Evolutionary conservation across 2,797 vertebrate species (phyloP).

Genomic region (Molossus molossus): DNA sequence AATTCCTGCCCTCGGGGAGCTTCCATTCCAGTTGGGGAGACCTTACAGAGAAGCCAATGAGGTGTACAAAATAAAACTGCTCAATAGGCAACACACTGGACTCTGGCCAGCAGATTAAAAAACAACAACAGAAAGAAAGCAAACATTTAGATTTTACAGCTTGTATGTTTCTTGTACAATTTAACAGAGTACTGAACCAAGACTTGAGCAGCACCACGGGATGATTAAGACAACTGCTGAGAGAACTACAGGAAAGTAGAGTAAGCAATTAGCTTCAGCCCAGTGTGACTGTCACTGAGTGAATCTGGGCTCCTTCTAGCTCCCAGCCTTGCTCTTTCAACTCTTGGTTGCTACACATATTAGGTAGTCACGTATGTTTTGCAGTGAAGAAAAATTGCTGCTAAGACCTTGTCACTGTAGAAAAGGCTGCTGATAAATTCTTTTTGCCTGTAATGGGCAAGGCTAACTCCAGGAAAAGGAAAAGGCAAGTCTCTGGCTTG

Average conservation of each 20-base stretch:
- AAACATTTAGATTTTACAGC: background rate
- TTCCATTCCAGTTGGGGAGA: background rate
- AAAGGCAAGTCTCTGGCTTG: constrained; percentile 34
- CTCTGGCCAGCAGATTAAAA: background rate
- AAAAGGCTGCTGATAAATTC: constrained; percentile 43
- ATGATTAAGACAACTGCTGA: background rate
- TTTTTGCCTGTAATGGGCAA: background rate
- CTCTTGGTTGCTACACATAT: background rate
- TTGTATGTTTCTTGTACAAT: background rate
- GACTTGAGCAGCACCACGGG: background rate
- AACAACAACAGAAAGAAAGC: constrained; percentile 24
- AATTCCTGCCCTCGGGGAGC: background rate
- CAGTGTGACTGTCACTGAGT: background rate
- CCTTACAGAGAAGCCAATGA: background rate
- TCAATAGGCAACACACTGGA: background rate
- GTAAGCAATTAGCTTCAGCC: background rate
- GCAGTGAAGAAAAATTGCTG: constrained; percentile 35
- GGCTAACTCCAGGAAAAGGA: constrained; percentile 44
- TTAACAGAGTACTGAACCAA: background rate
- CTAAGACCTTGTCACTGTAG: constrained; percentile 32
- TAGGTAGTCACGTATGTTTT: constrained; percentile 37
- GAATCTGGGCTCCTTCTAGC: background rate
- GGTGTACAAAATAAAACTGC: background rate
- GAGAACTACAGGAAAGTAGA: background rate
- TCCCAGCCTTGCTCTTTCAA: constrained; percentile 31